These are phyloP conservation scores for Xenopus borealis DNA, from an alignment of 2,113 vertebrate genomes.

Conservation along the genomic window DNA sequence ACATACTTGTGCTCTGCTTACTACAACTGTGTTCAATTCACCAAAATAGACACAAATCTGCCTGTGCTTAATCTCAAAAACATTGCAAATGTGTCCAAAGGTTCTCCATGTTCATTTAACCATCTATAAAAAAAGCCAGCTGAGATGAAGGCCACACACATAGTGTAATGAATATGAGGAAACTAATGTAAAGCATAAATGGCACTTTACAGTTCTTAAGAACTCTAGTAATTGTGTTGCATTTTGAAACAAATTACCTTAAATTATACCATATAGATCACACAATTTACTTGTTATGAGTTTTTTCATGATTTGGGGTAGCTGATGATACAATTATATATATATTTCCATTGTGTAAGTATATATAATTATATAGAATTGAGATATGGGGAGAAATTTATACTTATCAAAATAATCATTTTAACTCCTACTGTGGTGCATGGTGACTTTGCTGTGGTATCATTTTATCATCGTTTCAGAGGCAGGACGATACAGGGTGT, in stretches of 20 bases:
- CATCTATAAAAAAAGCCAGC: not conserved
- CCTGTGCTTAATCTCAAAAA: no score
- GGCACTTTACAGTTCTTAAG: not conserved
- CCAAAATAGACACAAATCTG: no score
- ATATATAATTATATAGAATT: no score
- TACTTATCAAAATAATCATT: not conserved
- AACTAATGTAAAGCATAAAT: slow-evolving; percentile 23
- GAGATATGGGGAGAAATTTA: no score
- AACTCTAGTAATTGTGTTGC: slow-evolving; percentile 7
- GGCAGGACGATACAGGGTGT: not conserved
- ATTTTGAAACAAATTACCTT: not conserved
- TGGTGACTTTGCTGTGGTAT: not conserved
- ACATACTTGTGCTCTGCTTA: no score
- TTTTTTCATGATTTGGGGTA: no score
- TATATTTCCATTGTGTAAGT: not conserved
- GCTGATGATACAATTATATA: not conserved
- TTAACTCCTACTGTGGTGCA: not conserved
- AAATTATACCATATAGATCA: no score
- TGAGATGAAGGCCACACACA: slow-evolving; percentile 11
- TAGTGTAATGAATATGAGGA: not conserved
- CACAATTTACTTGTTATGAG: no score
- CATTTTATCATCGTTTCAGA: not conserved
- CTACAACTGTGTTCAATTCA: no score
- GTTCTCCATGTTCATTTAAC: no score
- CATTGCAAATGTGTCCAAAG: no score